A percentile compares a stretch with the other conserved stretches of the same genome.
These are phyloP conservation scores for Styela clava DNA, from an alignment of 23 tunicate genomes.

Conservation along the genomic window DNA sequence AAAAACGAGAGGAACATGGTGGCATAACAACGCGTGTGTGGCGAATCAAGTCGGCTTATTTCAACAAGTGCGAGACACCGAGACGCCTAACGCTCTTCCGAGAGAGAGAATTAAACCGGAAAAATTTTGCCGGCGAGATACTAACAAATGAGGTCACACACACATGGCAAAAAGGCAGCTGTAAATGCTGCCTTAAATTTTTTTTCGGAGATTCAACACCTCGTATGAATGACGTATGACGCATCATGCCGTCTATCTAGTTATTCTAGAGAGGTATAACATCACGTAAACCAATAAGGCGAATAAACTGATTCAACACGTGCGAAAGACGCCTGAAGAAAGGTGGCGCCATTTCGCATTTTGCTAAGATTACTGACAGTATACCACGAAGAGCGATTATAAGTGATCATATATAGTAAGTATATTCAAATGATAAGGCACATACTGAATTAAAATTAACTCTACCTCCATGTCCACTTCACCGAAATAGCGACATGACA, in stretches of 20 bases:
- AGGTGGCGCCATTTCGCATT: neutral
- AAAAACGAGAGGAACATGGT: neutral
- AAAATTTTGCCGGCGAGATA: conserved; percentile 4
- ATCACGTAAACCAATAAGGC: neutral
- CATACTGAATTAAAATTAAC: neutral
- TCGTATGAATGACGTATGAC: too few relatives aligned
- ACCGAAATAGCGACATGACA: too few relatives aligned
- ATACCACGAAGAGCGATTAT: neutral
- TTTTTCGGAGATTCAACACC: too few relatives aligned
- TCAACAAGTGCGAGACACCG: conserved; percentile 20
- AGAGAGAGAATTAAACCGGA: conserved; percentile 14
- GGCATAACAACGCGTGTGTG: conserved; percentile 18
- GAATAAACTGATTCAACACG: neutral
- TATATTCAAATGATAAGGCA: neutral
- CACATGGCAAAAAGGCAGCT: neutral
- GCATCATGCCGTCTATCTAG: too few relatives aligned
- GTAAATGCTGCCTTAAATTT: neutral
- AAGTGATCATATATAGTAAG: neutral
- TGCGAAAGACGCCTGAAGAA: neutral
- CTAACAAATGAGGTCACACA: conserved; percentile 19
- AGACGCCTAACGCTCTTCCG: conserved; percentile 3
- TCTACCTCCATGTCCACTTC: too few relatives aligned
- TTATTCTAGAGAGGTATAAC: too few relatives aligned
- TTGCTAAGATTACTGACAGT: neutral
- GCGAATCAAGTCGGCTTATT: conserved; percentile 2